Percentiles rank a stretch among this genome's conserved stretches.
Evolutionary conservation across 2,113 vertebrate species (phyloP).

Genomic region (Pica pica): DNA sequence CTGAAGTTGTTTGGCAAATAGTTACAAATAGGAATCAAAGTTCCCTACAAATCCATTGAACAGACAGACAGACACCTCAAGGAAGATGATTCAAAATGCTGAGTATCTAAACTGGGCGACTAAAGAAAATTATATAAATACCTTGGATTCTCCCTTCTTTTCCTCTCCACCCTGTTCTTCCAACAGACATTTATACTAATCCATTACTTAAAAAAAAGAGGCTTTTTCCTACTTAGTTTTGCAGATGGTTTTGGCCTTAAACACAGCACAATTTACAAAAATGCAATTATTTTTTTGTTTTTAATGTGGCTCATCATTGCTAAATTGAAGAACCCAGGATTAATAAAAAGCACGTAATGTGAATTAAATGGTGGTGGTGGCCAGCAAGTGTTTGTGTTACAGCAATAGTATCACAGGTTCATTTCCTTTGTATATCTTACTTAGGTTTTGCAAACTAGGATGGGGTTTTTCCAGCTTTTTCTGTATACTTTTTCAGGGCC

Average conservation of each 20-base stretch:
- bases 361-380: constrained; percentile 46
- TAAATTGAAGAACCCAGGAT: not conserved
- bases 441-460: not conserved
- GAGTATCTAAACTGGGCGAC: not conserved
- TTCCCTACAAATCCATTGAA: not conserved
- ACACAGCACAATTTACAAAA: not conserved
- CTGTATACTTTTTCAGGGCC: constrained; percentile 53
- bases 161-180: not conserved
- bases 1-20: not conserved
- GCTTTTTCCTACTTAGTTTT: not conserved
- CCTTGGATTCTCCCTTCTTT: not conserved
- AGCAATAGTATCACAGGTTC: constrained; percentile 56
- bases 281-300: not conserved
- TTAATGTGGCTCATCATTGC: not conserved
- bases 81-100: not conserved
- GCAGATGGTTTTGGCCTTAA: not conserved
- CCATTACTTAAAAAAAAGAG: not conserved
- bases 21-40: not conserved
- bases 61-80: not conserved
- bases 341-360: constrained; percentile 28
- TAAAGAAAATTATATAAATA: not conserved
- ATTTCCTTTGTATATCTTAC: constrained; percentile 70
- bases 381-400: constrained; percentile 32
- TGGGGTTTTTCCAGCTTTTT: constrained; percentile 44
- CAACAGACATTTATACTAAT: not conserved